Base-by-base conservation (phyloP, 2,888 invertebrate genomes). In the Troides aeacus region DNA sequence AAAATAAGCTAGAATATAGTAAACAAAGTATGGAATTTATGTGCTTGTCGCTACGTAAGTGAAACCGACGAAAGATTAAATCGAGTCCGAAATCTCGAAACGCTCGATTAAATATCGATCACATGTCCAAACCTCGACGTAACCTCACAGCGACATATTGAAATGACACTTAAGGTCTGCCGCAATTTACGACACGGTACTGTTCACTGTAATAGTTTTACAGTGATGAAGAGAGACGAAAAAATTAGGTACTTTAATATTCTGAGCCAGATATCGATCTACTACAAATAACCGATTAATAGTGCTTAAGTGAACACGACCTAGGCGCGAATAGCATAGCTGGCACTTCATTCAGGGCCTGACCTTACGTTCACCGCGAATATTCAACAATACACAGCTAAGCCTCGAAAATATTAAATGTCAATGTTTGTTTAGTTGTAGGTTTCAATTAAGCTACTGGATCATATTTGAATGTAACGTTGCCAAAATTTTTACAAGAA, bases 341-440 rank as follows among this genome's bases (percentile, higher is more conserved):
- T 84, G 84, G 80, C 83, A 82, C 77, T 79, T 76, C 76, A 72
- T 76, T 71, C 73, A 74, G 74, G 72, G 73, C 73, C 57, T 71
- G 88, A 86, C 88, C 88, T 89, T 88, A 83, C 87, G 78, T 87
- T 88, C 88, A 84, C 87, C 62, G 70, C 66, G 68, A 74, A 72
- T 70, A 73, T 69, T 71, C 59, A 70, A 70, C 68, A 64, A 62
- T 64, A 58, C 65, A 62, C 68, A 64, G 63, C 68, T 68, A 61
- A 68, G 71, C 71, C 68, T 66, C 71, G 70, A 67, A 66, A 60
- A 71, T 66, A 42, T 65, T 53, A 72, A 69, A 73, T 69, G 70
- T 69, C 69, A 64, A 65, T 69, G 50, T 30, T 30, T 10, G 59
- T 65, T 65, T 68, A 68, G 59, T 46, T 42, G 36, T 64, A 62